phyloP scores from a whole-genome alignment of 2,797 vertebrate species.

The Propithecus perrieri region DNA sequence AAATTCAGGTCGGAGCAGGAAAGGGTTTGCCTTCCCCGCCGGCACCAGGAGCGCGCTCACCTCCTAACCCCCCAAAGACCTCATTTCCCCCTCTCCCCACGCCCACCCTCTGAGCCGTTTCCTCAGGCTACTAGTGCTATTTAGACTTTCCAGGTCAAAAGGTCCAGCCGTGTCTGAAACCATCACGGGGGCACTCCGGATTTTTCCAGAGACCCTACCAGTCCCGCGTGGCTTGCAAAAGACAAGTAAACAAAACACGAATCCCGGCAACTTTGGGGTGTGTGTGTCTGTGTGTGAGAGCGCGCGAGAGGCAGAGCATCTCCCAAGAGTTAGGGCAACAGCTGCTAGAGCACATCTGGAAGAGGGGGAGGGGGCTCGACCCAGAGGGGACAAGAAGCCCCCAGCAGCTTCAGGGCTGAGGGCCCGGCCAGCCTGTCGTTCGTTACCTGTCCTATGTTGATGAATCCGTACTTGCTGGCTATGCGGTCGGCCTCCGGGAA shows the following conservation, averaged over 20 bases:
- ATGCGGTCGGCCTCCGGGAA: constrained; percentile 92
- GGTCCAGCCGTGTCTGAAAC: background rate
- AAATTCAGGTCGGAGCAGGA: background rate
- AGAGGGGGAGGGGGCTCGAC: constrained; percentile 36
- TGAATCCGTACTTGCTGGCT: constrained; percentile 97
- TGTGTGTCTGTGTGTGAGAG: background rate
- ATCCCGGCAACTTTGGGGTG: constrained; percentile 51
- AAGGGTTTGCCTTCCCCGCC: background rate
- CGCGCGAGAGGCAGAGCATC: background rate
- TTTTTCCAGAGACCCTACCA: constrained; percentile 31
- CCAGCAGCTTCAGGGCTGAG: background rate
- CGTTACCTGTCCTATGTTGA: constrained; percentile 98
- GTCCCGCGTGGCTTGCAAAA: background rate
- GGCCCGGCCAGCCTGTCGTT: background rate
- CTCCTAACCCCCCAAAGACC: background rate
- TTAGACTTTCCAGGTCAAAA: background rate
- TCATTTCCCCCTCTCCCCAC: background rate
- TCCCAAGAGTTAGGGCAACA: constrained; percentile 56
- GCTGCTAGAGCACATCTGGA: constrained; percentile 75
- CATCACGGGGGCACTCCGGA: background rate
- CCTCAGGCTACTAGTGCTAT: background rate
- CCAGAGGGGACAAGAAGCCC: constrained; percentile 16
- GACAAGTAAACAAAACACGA: constrained; percentile 39
- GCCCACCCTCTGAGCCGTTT: background rate
- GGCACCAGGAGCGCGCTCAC: background rate